Evolutionary conservation across 1,140 invertebrate genomes (phyloP).

Genomic region (Ostrea denselamellosa): DNA sequence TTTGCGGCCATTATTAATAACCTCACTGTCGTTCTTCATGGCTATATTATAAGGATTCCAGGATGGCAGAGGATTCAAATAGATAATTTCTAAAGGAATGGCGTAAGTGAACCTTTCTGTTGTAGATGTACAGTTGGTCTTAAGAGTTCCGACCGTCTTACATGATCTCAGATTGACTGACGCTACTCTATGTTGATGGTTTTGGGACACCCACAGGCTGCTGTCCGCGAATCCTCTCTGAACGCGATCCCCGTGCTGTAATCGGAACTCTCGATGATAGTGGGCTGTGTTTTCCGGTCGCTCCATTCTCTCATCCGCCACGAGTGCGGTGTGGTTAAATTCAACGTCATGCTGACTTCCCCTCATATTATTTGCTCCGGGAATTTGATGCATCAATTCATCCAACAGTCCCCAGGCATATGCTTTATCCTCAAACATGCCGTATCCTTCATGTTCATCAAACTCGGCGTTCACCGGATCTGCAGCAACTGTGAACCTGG

Average conservation of each 20-base stretch:
- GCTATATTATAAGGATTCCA: constrained; percentile 64
- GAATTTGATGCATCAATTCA: constrained; percentile 60
- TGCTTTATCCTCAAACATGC: constrained; percentile 22
- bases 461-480: neutral
- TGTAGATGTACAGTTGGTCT: constrained; percentile 38
- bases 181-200: constrained; percentile 57
- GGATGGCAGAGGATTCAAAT: constrained; percentile 58
- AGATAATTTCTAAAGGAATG: constrained; percentile 66
- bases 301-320: neutral
- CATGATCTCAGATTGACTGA: constrained; percentile 50
- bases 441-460: constrained; percentile 45
- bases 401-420: constrained; percentile 51
- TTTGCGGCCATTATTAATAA: constrained; percentile 30
- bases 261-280: constrained; percentile 65
- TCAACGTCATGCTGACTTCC: constrained; percentile 47
- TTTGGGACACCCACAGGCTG: constrained; percentile 65
- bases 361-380: constrained; percentile 56
- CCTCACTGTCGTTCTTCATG: constrained; percentile 26
- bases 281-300: constrained; percentile 39
- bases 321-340: constrained; percentile 46
- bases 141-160: constrained; percentile 25
- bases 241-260: constrained; percentile 44
- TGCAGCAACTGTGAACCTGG: constrained; percentile 23
- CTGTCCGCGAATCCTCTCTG: constrained; percentile 65
- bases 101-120: constrained; percentile 59